Conservation (phyloP, 2,888 invertebrate species). For the Lumbricus terrestris region DNA sequence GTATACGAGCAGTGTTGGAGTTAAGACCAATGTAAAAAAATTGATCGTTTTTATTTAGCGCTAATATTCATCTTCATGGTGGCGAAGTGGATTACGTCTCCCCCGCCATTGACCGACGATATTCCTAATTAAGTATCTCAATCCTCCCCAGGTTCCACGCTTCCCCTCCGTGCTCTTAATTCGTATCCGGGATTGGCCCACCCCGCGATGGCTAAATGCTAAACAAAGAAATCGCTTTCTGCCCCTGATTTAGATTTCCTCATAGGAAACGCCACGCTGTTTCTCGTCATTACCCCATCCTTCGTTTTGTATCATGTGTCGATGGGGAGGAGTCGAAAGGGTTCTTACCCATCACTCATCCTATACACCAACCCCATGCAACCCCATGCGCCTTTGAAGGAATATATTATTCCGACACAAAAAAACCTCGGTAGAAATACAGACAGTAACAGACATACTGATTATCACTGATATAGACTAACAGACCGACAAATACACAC, state of each 20-base stretch:
- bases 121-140: neutral
- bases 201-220: neutral
- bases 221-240: neutral
- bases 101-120: neutral
- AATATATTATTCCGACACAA: too few species aligned
- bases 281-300: neutral
- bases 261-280: neutral
- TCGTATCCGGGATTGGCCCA: neutral
- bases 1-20: too few species aligned
- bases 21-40: too few species aligned
- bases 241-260: neutral
- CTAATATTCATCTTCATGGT: neutral
- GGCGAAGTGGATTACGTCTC: neutral
- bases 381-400: too few species aligned
- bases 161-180: neutral
- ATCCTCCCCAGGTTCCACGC: neutral
- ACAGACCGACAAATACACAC: too few species aligned
- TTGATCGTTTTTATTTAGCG: too few species aligned
- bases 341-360: neutral
- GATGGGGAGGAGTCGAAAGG: neutral
- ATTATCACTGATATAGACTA: too few species aligned
- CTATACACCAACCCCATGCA: neutral
- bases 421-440: too few species aligned
- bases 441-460: too few species aligned
- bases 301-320: neutral